Conservation (phyloP, 2,113 vertebrate genomes). For the Silurus glanis region DNA sequence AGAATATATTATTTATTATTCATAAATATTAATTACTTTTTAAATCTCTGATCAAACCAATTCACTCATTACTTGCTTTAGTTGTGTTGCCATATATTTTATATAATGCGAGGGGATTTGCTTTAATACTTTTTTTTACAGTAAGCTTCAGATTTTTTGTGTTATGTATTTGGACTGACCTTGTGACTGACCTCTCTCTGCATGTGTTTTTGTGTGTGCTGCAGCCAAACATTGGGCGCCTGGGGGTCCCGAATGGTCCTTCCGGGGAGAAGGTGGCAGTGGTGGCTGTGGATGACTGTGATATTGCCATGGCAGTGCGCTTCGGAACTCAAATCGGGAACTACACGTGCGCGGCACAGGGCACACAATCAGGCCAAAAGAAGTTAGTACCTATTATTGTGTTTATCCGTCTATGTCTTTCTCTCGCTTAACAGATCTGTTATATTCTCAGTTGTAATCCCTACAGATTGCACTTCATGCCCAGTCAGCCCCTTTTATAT, state of each 20-base stretch:
- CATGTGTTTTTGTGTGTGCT: conserved; percentile 35
- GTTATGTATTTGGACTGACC: not conserved
- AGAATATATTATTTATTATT: not conserved
- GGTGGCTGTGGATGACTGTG: conserved; percentile 92
- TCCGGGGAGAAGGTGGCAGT: conserved; percentile 94
- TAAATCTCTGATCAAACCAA: not conserved
- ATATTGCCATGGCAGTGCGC: conserved; percentile 89
- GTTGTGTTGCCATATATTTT: not conserved
- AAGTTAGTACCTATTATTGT: conserved; percentile 76
- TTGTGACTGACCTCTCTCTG: not conserved
- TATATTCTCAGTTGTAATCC: not conserved
- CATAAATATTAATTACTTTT: no score
- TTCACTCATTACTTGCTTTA: not conserved
- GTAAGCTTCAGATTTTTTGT: not conserved
- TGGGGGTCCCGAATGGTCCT: conserved; percentile 90
- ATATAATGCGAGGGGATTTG: not conserved
- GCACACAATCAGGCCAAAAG: conserved; percentile 92
- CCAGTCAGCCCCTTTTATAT: not conserved
- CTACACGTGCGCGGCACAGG: conserved; percentile 94
- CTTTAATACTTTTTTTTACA: not conserved
- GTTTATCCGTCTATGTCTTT: not conserved
- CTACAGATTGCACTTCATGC: conserved; percentile 21
- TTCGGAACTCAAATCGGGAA: conserved; percentile 87
- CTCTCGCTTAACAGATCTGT: not conserved
- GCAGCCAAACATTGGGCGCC: conserved; percentile 89